Evolutionary conservation across 2,797 vertebrate genomes (phyloP), one percentile per base, ranked within the genome.

Genomic region (Basileuterus tristriatus): DNA sequence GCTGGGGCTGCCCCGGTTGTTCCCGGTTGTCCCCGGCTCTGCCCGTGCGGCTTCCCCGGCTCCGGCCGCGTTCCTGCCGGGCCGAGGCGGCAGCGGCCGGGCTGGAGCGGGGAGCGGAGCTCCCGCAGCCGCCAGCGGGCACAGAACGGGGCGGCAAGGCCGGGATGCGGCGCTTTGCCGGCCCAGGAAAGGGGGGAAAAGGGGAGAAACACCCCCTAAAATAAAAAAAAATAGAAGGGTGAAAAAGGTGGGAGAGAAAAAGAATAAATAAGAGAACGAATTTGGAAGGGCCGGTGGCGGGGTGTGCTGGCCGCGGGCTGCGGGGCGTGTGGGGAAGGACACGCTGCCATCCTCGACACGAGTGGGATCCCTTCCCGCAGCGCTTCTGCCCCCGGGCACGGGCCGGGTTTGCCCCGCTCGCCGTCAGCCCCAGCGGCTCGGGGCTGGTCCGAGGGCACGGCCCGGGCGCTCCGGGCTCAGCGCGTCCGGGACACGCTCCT

Each of bases 201-300:
- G 1, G 3, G 1, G 8, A 16, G 0, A 1, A 11, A 21, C 3
- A 9, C 32, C 13, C 27, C 8, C 8, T 8, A 16, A 60, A 46
- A 11, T 18, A 10, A 43, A 36, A 36, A 36, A 36, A 36, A 36
- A 24, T 12, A 32, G 12, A 12, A 8, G 2, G 1, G 6, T 2
- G 4, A 4, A 46, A 71, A 46, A 12, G 6, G 9, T 26, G 7
- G 10, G 6, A 12, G 1, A 3, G 5, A 12, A 52, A 52, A 32
- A 18, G 8, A 17, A 23, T 14, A 19, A 13, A 11, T 15, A 12
- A 24, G 15, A 8, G 36, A 93, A 92, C 79, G 79, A 94, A 75
- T 76, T 85, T 49, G 58, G 41, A 29, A 30, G 12, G 8, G 34
- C 7, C 22, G 22, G 34, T 8, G 46, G 0, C 17, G 44, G 26